Base-by-base conservation (phyloP, 1,140 invertebrate species). In the Eriosoma lanigerum region DNA sequence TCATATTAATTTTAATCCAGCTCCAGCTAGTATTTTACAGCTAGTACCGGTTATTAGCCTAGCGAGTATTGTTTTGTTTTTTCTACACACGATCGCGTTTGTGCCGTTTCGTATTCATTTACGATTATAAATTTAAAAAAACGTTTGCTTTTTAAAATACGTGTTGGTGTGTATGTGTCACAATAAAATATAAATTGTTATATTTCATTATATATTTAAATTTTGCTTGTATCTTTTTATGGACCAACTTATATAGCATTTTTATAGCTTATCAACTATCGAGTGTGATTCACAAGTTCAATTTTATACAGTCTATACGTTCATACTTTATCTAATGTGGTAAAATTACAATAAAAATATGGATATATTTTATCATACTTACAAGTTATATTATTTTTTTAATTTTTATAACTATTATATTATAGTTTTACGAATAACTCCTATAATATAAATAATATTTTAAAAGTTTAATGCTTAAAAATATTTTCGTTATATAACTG, bases 1-100 rank as follows among this genome's bases (percentile, higher is more conserved):
- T 62, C 44, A n/a, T 46, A 78, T 29, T 76, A 76, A 76, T 60
- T 78, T 60, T 62, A 78, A 78, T 78, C 75, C 54, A 60, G 54
- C 75, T 78, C 75, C 75, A 78, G 64, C 72, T 29, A 56, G 64
- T 68, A n/a, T n/a, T n/a, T n/a, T n/a, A n/a, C 32, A 75, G 75
- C 29, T 29, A 48, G 62, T 78, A 78, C 75, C 56, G 56, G 56
- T 62, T 60, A 60, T 60, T 58, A 72, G 68, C 24, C 21, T 50
- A 52, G 38, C 24, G 2, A 62, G 17, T 24, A 21, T n/a, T 15
- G 17, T 50, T 24, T 48, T 26, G 21, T 13, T 12, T 72, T 32
- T n/a, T 3, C 38, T 24, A n/a, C 32, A 54, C n/a, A 10, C 73
- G 32, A 9, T 52, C 15, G 44, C 38, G 29, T n/a, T 13, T 44